These are phyloP conservation scores for Pinctada fucata DNA, from an alignment of 2,888 invertebrate genomes.

Conservation along the genomic window DNA sequence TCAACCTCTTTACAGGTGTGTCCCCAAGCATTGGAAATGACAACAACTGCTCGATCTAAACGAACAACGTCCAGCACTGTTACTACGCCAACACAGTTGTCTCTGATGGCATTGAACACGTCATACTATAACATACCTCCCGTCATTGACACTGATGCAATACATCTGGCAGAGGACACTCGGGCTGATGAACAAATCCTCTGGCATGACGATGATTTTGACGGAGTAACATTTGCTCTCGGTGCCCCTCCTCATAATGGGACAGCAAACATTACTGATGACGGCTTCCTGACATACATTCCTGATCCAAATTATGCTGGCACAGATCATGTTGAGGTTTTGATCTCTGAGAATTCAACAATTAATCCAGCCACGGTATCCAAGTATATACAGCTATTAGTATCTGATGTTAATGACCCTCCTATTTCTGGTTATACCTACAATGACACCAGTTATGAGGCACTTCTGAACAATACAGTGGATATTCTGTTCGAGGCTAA, in stretches of 20 bases:
- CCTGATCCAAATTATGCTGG: slow-evolving; percentile 47
- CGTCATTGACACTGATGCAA: slow-evolving; percentile 15
- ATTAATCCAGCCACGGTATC: slow-evolving; percentile 1
- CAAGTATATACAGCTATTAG: slow-evolving; percentile 5
- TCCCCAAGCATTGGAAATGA: too few species aligned
- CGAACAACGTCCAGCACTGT: slow-evolving; percentile 9
- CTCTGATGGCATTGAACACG: slow-evolving; percentile 12
- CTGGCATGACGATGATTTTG: slow-evolving; percentile 46
- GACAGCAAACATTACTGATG: slow-evolving; percentile 31
- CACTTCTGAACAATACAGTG: slow-evolving; percentile 14
- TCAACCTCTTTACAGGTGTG: too few species aligned
- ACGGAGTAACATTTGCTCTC: slow-evolving; percentile 43
- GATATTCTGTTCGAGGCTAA: slow-evolving; percentile 19
- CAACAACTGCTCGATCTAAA: background rate
- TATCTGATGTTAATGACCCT: slow-evolving; percentile 25
- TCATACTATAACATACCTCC: slow-evolving; percentile 23
- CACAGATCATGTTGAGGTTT: slow-evolving; percentile 11
- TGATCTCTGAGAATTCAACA: slow-evolving; percentile 16
- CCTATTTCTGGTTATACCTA: slow-evolving; percentile 28
- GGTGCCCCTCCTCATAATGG: slow-evolving; percentile 31
- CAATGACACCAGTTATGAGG: slow-evolving; percentile 19
- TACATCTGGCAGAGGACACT: slow-evolving; percentile 19
- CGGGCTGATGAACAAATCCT: slow-evolving; percentile 1
- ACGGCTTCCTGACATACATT: slow-evolving; percentile 41
- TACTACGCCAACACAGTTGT: slow-evolving; percentile 18